Conservation (phyloP, 64 coral and sea anemone species). For the Pocillopora verrucosa region DNA sequence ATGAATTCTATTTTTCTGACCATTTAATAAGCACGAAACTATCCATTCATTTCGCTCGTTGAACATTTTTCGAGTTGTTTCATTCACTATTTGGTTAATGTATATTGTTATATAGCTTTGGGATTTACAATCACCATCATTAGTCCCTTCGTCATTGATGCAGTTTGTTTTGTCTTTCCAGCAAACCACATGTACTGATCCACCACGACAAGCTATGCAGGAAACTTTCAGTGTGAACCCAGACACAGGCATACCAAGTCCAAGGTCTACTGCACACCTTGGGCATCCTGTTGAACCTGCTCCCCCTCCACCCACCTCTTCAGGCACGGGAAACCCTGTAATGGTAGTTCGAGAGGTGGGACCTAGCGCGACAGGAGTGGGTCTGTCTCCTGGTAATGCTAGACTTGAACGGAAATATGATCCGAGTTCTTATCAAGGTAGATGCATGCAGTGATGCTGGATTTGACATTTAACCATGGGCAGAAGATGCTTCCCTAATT, state of each 20-base stretch:
- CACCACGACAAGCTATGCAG: background rate
- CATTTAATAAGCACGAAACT: no score
- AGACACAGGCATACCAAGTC: slow-evolving; percentile 64
- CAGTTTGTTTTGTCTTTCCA: background rate
- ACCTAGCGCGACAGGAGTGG: slow-evolving; percentile 36
- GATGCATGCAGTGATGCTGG: background rate
- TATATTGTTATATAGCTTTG: no score
- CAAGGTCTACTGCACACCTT: slow-evolving; percentile 34
- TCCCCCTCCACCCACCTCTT: slow-evolving; percentile 23
- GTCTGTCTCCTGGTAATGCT: slow-evolving; percentile 7
- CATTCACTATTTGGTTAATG: no score
- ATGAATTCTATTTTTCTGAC: no score
- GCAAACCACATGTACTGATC: background rate
- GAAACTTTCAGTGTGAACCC: slow-evolving; percentile 23
- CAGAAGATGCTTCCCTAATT: no score
- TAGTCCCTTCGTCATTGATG: background rate
- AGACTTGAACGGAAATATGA: slow-evolving; percentile 27
- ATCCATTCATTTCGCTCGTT: no score
- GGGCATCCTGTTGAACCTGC: slow-evolving; percentile 69
- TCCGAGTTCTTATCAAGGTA: slow-evolving; percentile 37
- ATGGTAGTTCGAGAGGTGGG: slow-evolving; percentile 56
- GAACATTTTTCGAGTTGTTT: no score
- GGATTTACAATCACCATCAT: no score
- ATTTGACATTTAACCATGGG: no score
- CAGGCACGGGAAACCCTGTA: slow-evolving; percentile 12